These are phyloP conservation scores for Drosophila atroscutellata DNA, from an alignment of 2,888 invertebrate species.

Conservation along the genomic window DNA sequence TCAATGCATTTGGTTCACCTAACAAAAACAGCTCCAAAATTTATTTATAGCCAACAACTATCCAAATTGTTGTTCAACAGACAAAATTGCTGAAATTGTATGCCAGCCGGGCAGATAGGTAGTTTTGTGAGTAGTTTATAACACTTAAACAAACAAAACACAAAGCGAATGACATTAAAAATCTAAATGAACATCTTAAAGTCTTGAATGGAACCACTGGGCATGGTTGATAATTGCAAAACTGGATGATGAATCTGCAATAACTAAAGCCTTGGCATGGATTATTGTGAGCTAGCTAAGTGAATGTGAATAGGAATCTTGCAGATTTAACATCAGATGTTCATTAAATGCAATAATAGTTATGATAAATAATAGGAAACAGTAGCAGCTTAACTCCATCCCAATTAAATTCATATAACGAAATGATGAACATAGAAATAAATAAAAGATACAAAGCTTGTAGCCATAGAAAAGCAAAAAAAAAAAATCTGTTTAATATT, in stretches of 20 bases:
- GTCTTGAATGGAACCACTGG: slow-evolving; percentile 27
- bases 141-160: slow-evolving; percentile 36
- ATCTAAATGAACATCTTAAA: slow-evolving; percentile 47
- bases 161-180: slow-evolving; percentile 47
- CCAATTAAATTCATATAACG: background rate
- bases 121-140: slow-evolving; percentile 27
- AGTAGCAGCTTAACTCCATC: background rate
- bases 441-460: too few species aligned
- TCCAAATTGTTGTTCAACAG: slow-evolving; percentile 23
- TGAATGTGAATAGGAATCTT: background rate
- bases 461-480: background rate
- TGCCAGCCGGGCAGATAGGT: slow-evolving; percentile 7
- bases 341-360: background rate
- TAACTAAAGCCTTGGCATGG: slow-evolving; percentile 22
- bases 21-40: slow-evolving; percentile 6
- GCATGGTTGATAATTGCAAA: slow-evolving; percentile 19
- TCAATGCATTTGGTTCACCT: slow-evolving; percentile 2
- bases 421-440: background rate
- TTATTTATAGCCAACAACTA: slow-evolving; percentile 30
- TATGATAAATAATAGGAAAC: too few species aligned
- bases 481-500: background rate
- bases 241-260: background rate
- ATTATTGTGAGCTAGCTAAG: slow-evolving; percentile 10
- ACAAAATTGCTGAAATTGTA: slow-evolving; percentile 19
- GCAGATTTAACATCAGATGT: background rate